Base-by-base conservation (phyloP, 2,888 invertebrate species). In the Pterostichus madidus region DNA sequence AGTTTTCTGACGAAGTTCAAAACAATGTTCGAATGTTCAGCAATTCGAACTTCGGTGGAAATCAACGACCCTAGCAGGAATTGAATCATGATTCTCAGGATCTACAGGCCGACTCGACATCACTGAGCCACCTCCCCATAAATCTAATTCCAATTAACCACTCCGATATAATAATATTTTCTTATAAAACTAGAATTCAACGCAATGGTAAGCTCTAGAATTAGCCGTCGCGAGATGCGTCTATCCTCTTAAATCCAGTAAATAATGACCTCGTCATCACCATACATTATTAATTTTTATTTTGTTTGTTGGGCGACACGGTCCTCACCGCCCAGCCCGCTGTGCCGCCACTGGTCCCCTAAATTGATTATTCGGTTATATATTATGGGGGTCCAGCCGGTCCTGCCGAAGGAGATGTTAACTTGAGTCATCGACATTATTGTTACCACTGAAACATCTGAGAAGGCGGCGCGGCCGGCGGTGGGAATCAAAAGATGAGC, bases 181-280 rank as follows among this genome's bases (percentile, higher is more conserved):
- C 2, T 61, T 0, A 13, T 3, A 64, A 35, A 35, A 39, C 4
- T 13, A 7, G 13, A 49, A 1, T 64, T 35, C 32, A 35, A 32
- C 32, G 64, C 10, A 2, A n/a, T 64, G 64, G 64, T n/a, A 64
- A 11, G 6, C 35, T 32, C 13, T 5, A 17, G 68, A 71, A 71
- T 71, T 71, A 15, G 8, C 4, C 44, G 46, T 15, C 1, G 15
- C 44, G 68, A 13, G 46, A 17, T 44, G 39, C 39, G 32, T 17
- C 31, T 49, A 32, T 53, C 77, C 56, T 56, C 77, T 77, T 53
- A 56, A 53, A 77, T 77, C 59, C 81, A 44, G 73, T 81, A 68
- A 81, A 81, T 81, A 81, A 81, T 81, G 75, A 81, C 81, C 81
- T 81, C 81, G 75, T 81, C 81, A 81, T 75, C 81, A 81, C 81